phyloP scores from a whole-genome alignment of 2,113 vertebrate species.

The Apteryx owenii region DNA sequence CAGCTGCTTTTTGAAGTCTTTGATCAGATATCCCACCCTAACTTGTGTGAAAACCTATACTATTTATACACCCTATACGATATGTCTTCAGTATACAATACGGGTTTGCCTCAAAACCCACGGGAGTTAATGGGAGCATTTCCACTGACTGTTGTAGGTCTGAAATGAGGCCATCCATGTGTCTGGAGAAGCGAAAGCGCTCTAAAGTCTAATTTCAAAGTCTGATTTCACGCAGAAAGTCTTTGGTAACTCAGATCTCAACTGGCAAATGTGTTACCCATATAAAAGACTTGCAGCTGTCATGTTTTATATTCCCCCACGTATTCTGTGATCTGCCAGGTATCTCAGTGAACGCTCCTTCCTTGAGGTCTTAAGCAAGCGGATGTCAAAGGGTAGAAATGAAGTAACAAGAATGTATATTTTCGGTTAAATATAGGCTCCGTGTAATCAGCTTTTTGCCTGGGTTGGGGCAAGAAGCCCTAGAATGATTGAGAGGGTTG shows the following conservation, averaged over 20 bases:
- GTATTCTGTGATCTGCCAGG: background rate
- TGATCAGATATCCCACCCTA: background rate
- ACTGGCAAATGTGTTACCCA: background rate
- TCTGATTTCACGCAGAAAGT: background rate
- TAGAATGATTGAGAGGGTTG: background rate
- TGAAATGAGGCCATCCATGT: background rate
- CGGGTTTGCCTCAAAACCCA: background rate
- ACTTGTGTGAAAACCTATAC: background rate
- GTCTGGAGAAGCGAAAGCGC: background rate
- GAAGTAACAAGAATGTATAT: background rate
- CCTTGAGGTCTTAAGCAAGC: background rate
- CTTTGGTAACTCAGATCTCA: background rate
- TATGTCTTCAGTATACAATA: fast-evolving
- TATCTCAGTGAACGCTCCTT: background rate
- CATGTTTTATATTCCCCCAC: background rate
- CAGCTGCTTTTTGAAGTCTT: background rate
- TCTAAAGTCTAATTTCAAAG: background rate
- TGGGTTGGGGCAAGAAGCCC: background rate
- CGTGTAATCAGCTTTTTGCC: background rate
- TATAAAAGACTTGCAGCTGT: background rate
- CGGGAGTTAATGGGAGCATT: background rate
- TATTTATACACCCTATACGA: background rate
- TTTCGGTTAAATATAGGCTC: background rate
- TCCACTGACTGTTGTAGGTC: background rate
- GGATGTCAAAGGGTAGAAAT: background rate